Evolutionary conservation across 2,113 vertebrate genomes (phyloP), one percentile per base, ranked within the genome.

Genomic region (Rhynchomys soricoides): DNA sequence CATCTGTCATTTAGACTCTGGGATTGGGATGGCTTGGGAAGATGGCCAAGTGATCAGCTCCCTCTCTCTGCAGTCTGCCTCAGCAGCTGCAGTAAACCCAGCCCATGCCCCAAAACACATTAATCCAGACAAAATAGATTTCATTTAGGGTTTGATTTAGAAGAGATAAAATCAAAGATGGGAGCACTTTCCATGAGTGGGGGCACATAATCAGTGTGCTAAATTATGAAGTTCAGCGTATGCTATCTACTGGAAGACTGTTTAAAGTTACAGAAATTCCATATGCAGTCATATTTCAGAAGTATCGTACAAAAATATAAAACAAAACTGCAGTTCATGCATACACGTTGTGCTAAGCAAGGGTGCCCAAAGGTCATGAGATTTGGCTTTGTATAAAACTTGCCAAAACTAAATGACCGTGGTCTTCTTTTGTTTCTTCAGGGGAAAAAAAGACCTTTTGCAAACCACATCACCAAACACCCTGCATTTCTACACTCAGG

Each of bases 231-330:
- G 93, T 1, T 6, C 59, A 94, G 89, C 96, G 29, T 86, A 92
- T 74, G 97, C 89, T 98, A 89, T 97, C 97, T 93, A 95, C 97
- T 96, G 94, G 97, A 97, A 97, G 37, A 78, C 64, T 94, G 82
- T 97, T 97, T 96, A 95, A 98, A 97, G 91, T 97, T 98, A 97
- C 97, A 94, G 90, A 98, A 98, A 98, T 98, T 97, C 97, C 95
- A 87, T 95, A 97, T 92, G 95, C 96, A 90, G 97, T 95, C 97
- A 90, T 97, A 93, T 98, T 97, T 98, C 97, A 97, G 95, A 98
- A 97, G 97, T 97, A 96, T 97, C 95, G 96, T 97, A 97, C 96
- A 98, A 83, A 97, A 98, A 97, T 96, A 97, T 98, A 98, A 97
- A 98, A 95, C 93, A 21, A 97, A 98, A 97, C 97, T 98, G 97